phyloP scores from a whole-genome alignment of 2,113 vertebrate species.

The Hyperoodon ampullatus region DNA sequence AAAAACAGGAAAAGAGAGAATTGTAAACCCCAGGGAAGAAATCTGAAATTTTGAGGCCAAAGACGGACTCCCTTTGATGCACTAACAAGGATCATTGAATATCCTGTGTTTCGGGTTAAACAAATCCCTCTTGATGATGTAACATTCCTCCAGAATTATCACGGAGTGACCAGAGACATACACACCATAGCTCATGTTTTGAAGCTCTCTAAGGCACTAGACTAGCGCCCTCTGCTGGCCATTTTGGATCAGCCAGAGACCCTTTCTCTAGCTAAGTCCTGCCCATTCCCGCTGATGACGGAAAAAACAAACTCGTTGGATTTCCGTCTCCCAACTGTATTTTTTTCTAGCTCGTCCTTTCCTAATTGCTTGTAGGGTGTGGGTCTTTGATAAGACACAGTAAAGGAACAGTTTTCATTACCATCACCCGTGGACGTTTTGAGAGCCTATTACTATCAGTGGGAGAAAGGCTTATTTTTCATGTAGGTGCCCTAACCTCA shows the following conservation, averaged over 20 bases:
- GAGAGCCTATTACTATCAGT: background rate
- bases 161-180: background rate
- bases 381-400: background rate
- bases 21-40: background rate
- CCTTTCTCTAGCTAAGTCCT: background rate
- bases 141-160: background rate
- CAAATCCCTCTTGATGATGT: background rate
- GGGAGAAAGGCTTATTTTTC: background rate
- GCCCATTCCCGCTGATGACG: accelerated
- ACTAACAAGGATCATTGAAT: background rate
- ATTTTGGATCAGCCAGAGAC: background rate
- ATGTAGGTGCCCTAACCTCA: background rate
- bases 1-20: slow-evolving; percentile 38
- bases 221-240: slow-evolving; percentile 33
- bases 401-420: background rate
- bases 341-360: background rate
- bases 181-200: accelerated
- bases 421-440: background rate
- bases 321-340: background rate
- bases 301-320: background rate
- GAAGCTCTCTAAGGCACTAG: background rate
- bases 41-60: slow-evolving; percentile 27
- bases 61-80: background rate
- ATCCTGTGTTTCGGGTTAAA: background rate
- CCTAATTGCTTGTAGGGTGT: background rate